Conservation (phyloP, 2,888 invertebrate species). For the Drosophila prolongata region DNA sequence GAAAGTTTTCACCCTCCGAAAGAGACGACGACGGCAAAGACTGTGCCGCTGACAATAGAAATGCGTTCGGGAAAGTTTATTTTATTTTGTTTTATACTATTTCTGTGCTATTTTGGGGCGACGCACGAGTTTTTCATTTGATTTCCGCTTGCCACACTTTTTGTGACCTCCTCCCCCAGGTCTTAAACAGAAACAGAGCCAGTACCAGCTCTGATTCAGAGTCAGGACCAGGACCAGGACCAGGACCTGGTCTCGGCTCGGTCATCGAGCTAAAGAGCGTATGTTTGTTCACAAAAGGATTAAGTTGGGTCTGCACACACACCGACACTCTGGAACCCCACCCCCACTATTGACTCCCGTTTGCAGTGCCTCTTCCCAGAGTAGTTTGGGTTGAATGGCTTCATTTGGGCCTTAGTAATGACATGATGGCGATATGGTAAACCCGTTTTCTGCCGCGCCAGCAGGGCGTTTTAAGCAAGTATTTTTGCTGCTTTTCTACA, state of each 20-base stretch:
- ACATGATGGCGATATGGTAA: conserved; percentile 50
- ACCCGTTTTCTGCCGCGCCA: conserved; percentile 21
- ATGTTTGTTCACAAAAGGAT: conserved; percentile 72
- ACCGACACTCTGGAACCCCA: background rate
- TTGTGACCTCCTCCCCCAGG: conserved; percentile 32
- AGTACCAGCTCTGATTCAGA: background rate
- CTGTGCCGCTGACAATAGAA: conserved; percentile 71
- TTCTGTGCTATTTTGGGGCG: conserved; percentile 35
- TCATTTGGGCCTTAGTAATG: conserved; percentile 66
- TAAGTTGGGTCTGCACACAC: conserved; percentile 56
- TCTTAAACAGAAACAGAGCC: conserved; percentile 28
- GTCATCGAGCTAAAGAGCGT: conserved; percentile 50
- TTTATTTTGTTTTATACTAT: conserved; percentile 50
- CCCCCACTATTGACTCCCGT: background rate
- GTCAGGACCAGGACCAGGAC: conserved; percentile 3
- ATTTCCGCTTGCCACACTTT: conserved; percentile 72
- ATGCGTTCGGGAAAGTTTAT: conserved; percentile 72
- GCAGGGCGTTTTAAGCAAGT: conserved; percentile 9
- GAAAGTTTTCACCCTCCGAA: conserved; percentile 61
- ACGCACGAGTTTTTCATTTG: conserved; percentile 81
- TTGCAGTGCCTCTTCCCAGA: background rate
- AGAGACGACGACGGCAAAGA: conserved; percentile 41
- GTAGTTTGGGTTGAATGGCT: conserved; percentile 55
- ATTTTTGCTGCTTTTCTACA: conserved; percentile 34
- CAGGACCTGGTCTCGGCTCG: conserved; percentile 16